phyloP scores from a whole-genome alignment of 2,888 invertebrate genomes.

The Tolmerus cingulatus region DNA sequence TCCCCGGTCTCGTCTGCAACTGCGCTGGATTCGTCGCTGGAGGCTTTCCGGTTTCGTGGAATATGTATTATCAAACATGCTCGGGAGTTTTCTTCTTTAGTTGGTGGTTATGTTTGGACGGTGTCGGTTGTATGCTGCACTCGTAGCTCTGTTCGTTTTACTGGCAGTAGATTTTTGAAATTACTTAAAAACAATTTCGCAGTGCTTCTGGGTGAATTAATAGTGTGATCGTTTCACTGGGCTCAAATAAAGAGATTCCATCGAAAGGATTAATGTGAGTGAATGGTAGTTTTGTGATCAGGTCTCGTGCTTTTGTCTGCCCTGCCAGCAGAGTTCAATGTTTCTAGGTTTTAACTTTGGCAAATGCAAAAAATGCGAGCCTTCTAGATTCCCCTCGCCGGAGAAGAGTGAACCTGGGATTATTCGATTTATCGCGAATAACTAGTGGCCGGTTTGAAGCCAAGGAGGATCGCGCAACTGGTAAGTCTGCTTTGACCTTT shows the following conservation, averaged over 20 bases:
- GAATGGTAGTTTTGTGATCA: neutral
- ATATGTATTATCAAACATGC: neutral
- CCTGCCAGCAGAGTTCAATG: neutral
- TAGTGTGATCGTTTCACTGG: neutral
- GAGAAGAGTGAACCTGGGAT: slow-evolving; percentile 5
- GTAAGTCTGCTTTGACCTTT: slow-evolving; percentile 28
- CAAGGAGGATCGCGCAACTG: neutral
- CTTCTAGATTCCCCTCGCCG: neutral
- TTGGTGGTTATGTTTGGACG: slow-evolving; percentile 15
- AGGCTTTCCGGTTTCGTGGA: slow-evolving; percentile 2
- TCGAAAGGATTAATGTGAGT: neutral
- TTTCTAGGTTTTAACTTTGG: slow-evolving; percentile 9
- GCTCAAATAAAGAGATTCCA: neutral
- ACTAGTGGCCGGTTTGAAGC: neutral
- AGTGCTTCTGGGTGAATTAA: neutral
- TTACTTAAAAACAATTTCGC: neutral
- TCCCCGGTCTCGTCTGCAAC: neutral
- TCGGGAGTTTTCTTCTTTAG: slow-evolving; percentile 2
- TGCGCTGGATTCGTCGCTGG: neutral
- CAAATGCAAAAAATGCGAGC: neutral
- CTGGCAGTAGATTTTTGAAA: neutral
- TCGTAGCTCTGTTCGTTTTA: neutral
- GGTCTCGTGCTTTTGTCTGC: neutral
- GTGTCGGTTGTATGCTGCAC: neutral
- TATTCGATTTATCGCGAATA: neutral